Evolutionary conservation across 2,113 vertebrate genomes (phyloP), one percentile per base, ranked within the genome.

Genomic region (Notechis scutatus): DNA sequence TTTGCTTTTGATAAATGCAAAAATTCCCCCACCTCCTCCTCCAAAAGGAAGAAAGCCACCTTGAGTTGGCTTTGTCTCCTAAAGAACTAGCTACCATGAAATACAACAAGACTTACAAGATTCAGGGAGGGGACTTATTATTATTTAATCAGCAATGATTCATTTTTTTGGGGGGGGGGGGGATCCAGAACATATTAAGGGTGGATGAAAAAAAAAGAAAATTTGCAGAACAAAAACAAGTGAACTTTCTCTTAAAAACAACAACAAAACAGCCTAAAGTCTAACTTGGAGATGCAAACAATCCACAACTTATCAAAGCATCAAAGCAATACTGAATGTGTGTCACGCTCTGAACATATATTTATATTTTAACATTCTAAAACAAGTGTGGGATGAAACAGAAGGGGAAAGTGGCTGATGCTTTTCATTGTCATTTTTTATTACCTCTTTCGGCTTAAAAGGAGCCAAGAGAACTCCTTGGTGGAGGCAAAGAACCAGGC

Each of bases 181-280:
- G 89, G 96, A 42, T 69, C 85, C 15, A 88, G n/a, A 89, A 61
- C 34, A 90, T 5, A 81, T 56, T 93, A 93, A 81, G 93, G 94
- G 93, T 54, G 94, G 45, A 74, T 95, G 91, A 93, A 85, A 50
- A 50, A 47, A 57, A 93, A 93, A 94, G 96, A 94, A 96, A 95
- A 86, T 10, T 87, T 94, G 94, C 81, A 92, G 94, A 94, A 95
- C 34, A 95, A 96, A 93, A 89, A 61, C 34, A 93, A 85, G 3
- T 81, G 95, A 96, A 93, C 57, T 91, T 95, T 95, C 93, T 57
- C 56, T 89, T 94, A 85, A 81, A 85, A 55, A 95, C 94, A 59
- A 93, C 59, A 45, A 45, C 45, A 91, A 89, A 23, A 29, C 81
- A 95, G 96, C 96, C 94, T 50, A 50, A 47, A 50, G 47, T 90